Evolutionary conservation across 2,797 vertebrate genomes (phyloP).

Genomic region (Lophotriccus pileatus): DNA sequence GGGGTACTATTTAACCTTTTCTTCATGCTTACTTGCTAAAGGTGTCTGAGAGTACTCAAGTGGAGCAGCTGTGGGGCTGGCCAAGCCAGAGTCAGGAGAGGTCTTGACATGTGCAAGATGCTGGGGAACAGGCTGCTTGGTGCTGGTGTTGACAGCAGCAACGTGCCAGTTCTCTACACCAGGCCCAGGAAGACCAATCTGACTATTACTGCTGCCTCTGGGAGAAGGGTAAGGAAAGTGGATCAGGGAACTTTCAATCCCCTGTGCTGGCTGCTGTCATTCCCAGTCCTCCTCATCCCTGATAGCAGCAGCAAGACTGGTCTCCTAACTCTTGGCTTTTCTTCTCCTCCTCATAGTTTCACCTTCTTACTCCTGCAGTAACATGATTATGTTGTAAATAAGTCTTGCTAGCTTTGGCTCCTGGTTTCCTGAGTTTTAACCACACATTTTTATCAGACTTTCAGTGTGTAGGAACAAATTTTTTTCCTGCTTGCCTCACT

Average conservation of each 20-base stretch:
- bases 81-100: neutral
- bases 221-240: neutral
- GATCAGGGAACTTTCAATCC: neutral
- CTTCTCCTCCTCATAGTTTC: neutral
- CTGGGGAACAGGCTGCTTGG: neutral
- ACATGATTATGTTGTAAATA: neutral
- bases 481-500: neutral
- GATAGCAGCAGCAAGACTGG: neutral
- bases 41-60: fast-evolving
- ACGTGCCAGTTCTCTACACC: neutral
- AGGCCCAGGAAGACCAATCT: neutral
- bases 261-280: neutral
- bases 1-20: neutral
- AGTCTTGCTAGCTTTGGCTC: neutral
- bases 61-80: neutral
- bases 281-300: neutral
- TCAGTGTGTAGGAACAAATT: neutral
- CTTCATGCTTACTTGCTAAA: neutral
- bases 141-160: neutral
- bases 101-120: fast-evolving
- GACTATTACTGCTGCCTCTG: neutral
- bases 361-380: neutral
- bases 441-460: neutral
- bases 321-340: neutral
- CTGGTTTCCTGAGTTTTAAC: neutral